phyloP scores from a whole-genome alignment of 2,888 invertebrate genomes.

The Petrolisthes manimaculis region DNA sequence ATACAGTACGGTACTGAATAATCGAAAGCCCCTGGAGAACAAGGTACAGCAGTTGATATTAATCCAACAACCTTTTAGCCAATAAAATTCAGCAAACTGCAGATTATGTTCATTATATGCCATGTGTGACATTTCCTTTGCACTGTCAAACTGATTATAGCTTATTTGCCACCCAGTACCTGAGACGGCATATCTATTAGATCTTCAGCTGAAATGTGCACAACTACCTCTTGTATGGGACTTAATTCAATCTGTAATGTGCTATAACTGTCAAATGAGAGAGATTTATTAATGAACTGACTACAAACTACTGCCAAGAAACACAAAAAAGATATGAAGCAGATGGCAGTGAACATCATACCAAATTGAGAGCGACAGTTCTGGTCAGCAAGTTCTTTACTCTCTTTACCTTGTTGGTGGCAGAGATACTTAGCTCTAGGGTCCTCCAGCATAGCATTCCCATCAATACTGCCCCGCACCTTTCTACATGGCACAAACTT shows the following conservation, averaged over 20 bases:
- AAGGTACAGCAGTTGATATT: too few species aligned
- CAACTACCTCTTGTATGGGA: constrained; percentile 38
- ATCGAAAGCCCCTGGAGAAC: too few species aligned
- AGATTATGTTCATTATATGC: too few species aligned
- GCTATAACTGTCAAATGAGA: constrained; percentile 22
- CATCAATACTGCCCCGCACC: constrained; percentile 7
- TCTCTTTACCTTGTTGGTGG: background rate
- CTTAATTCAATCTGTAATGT: background rate
- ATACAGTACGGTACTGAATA: too few species aligned
- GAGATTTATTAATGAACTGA: constrained; percentile 20
- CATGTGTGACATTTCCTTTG: too few species aligned
- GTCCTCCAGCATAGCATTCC: background rate
- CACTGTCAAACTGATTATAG: too few species aligned
- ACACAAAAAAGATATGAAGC: constrained; percentile 45
- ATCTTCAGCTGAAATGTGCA: constrained; percentile 39
- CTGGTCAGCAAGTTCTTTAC: constrained; percentile 33
- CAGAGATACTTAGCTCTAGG: background rate
- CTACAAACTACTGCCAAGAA: constrained; percentile 40
- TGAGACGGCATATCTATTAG: background rate
- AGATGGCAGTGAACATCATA: constrained; percentile 29
- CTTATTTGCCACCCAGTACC: background rate
- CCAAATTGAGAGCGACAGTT: constrained; percentile 50
- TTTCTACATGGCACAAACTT: background rate
- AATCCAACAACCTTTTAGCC: too few species aligned
- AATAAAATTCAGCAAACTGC: too few species aligned